Conservation (phyloP, 2,797 vertebrate genomes). For the Molothrus ater region DNA sequence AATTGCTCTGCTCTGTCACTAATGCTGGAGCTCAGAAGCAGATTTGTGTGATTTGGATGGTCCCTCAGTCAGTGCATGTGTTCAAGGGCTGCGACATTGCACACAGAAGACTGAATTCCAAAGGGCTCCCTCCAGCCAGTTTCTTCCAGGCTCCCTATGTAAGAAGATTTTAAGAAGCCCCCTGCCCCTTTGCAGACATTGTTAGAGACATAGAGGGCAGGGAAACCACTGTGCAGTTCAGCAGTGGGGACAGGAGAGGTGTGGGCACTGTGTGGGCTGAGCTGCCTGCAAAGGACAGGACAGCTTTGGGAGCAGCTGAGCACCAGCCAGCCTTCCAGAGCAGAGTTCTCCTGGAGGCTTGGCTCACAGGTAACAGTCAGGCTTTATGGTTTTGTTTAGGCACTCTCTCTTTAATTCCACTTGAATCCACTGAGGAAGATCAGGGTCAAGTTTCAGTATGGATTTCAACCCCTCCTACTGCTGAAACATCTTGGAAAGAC, state of each 20-base stretch:
- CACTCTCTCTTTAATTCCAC: neutral
- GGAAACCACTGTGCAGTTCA: neutral
- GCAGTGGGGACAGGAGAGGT: neutral
- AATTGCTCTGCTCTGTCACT: neutral
- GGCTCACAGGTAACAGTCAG: neutral
- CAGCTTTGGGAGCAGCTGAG: neutral
- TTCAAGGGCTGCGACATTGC: neutral
- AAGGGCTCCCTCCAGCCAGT: neutral
- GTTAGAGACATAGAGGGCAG: accelerated
- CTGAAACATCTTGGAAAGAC: neutral
- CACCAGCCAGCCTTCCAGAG: neutral
- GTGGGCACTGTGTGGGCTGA: neutral
- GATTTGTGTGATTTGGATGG: accelerated
- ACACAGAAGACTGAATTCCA: neutral
- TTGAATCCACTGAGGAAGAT: neutral
- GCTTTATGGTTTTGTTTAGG: neutral
- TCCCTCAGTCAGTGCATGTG: accelerated
- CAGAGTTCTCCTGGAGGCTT: neutral
- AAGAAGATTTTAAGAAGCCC: neutral
- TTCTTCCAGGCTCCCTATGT: neutral
- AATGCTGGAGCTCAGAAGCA: neutral
- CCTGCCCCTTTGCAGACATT: neutral
- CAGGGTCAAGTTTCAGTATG: neutral
- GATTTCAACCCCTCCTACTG: neutral
- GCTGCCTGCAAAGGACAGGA: neutral